Evolutionary conservation across 2,888 invertebrate genomes (phyloP).

Genomic region (Machimus rusticus): DNA sequence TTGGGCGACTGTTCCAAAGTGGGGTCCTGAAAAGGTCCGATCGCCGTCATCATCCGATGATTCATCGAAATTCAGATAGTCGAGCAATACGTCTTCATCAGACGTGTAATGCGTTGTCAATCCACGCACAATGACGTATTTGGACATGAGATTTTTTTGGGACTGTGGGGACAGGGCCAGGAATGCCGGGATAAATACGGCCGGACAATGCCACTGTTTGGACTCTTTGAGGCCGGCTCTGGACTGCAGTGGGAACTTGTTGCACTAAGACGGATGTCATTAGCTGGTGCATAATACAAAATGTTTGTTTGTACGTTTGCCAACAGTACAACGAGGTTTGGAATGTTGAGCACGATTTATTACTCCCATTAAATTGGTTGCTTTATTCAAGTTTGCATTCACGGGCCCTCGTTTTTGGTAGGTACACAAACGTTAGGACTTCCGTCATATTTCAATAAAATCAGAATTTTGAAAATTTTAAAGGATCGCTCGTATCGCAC

Average conservation of each 20-base stretch:
- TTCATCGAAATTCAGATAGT: not conserved
- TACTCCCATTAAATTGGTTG: not conserved
- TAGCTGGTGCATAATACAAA: not conserved
- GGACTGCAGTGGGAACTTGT: not conserved
- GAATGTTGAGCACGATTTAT: slow-evolving; percentile 22
- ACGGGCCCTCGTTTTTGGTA: not conserved
- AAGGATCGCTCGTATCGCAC: not conserved
- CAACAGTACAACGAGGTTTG: not conserved
- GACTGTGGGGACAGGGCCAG: not conserved
- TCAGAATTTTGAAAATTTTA: not conserved
- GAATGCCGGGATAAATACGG: not conserved
- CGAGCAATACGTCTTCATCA: slow-evolving; percentile 1
- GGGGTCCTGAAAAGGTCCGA: not conserved
- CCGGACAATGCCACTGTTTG: slow-evolving; percentile 21
- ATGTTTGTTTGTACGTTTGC: slow-evolving; percentile 26
- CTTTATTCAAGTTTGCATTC: not conserved
- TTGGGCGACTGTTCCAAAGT: not conserved
- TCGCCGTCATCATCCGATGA: not conserved
- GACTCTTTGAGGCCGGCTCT: not conserved
- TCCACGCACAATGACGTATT: slow-evolving; percentile 1
- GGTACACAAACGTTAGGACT: not conserved
- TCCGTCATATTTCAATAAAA: not conserved
- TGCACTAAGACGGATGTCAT: slow-evolving; percentile 33
- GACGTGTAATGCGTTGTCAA: slow-evolving; percentile 15
- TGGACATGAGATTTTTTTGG: slow-evolving; percentile 12